phyloP scores from a whole-genome alignment of 1,140 invertebrate species.

The Gonatopus flavifemur region DNA sequence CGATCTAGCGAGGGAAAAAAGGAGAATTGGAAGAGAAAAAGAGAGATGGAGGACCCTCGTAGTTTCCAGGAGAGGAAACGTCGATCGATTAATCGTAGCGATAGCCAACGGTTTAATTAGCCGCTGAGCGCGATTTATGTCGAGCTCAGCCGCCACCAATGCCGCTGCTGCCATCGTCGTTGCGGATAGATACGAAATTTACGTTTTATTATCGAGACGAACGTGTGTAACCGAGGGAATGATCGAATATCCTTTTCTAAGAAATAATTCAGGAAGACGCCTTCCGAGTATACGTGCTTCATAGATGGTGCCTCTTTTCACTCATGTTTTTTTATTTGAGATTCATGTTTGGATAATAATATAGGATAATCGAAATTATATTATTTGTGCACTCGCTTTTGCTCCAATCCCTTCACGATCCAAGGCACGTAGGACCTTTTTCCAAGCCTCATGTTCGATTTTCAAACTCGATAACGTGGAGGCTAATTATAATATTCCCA shows the following conservation, averaged over 20 bases:
- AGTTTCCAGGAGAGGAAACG: constrained; percentile 24
- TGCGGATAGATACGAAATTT: constrained; percentile 28
- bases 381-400: too few species aligned
- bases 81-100: constrained; percentile 47
- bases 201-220: constrained; percentile 16
- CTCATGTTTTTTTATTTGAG: too few species aligned
- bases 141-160: too few species aligned
- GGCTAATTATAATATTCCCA: too few species aligned
- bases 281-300: neutral
- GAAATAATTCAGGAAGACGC: constrained; percentile 15
- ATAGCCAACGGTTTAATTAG: constrained; percentile 50
- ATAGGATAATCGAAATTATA: too few species aligned
- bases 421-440: too few species aligned
- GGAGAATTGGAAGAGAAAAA: constrained; percentile 4
- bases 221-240: constrained; percentile 9
- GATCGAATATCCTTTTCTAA: constrained; percentile 5
- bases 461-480: too few species aligned
- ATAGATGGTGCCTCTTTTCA: too few species aligned
- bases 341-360: too few species aligned
- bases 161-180: too few species aligned
- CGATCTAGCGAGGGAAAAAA: neutral
- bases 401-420: too few species aligned
- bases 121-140: constrained; percentile 31
- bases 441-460: too few species aligned
- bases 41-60: constrained; percentile 10